These are phyloP conservation scores for Tachystola acroxantha DNA, from an alignment of 2,888 invertebrate genomes.

Conservation along the genomic window DNA sequence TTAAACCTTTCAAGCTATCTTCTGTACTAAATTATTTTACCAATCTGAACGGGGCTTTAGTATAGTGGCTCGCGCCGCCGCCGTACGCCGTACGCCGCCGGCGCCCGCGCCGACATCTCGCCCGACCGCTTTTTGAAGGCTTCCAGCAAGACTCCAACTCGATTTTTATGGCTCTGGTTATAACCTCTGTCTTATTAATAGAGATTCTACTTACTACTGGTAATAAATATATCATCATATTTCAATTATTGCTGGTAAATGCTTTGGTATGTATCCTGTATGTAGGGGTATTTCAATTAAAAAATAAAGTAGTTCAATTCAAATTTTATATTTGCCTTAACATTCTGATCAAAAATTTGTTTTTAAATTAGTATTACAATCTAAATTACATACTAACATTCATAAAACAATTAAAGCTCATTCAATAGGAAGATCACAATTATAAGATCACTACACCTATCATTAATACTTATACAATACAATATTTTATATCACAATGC, in stretches of 20 bases:
- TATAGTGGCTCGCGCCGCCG: slow-evolving; percentile 38
- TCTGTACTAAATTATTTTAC: no score
- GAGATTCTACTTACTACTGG: slow-evolving; percentile 17
- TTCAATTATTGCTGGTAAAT: slow-evolving; percentile 5
- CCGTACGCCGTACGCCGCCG: no score
- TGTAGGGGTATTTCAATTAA: slow-evolving; percentile 22
- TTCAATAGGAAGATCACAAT: slow-evolving; percentile 58
- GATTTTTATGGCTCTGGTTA: slow-evolving; percentile 33
- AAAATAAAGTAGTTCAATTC: slow-evolving; percentile 45
- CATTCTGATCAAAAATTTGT: background rate
- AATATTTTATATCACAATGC: slow-evolving; percentile 58
- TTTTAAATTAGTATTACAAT: slow-evolving; percentile 20
- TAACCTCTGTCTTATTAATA: slow-evolving; percentile 30
- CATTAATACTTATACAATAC: slow-evolving; percentile 57
- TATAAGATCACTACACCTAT: slow-evolving; percentile 42
- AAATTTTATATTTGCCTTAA: slow-evolving; percentile 35
- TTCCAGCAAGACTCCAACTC: slow-evolving; percentile 27
- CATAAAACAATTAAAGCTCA: slow-evolving; percentile 70
- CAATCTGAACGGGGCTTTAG: slow-evolving; percentile 17
- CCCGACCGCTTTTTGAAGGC: slow-evolving; percentile 54
- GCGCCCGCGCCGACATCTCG: slow-evolving; percentile 44
- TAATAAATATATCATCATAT: background rate
- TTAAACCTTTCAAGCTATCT: no score
- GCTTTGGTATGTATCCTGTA: slow-evolving; percentile 9
- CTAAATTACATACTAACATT: slow-evolving; percentile 57